A percentile compares a stretch with the other conserved stretches of the same genome.
These are phyloP conservation scores for Allacma fusca DNA, from an alignment of 2,888 invertebrate genomes.

Conservation along the genomic window DNA sequence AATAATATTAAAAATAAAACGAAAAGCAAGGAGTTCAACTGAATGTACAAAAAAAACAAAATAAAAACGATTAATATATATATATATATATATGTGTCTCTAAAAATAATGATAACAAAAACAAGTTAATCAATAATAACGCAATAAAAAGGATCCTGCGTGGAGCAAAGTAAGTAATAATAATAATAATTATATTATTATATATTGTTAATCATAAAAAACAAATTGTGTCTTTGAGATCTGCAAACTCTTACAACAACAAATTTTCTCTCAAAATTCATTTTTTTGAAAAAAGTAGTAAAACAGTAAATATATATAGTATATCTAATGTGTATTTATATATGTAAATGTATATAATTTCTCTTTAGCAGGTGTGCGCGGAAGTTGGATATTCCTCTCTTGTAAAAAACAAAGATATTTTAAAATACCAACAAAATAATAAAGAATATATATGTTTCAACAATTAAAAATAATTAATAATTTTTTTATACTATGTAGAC, in stretches of 20 bases:
- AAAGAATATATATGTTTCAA: too few relatives aligned
- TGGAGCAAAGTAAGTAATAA: not conserved
- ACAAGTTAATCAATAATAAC: constrained; percentile 6
- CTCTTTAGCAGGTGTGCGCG: too few relatives aligned
- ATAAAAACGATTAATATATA: constrained; percentile 9
- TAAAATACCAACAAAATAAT: too few relatives aligned
- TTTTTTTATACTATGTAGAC: too few relatives aligned
- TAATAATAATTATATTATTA: constrained; percentile 6
- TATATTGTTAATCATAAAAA: constrained; percentile 32
- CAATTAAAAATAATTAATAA: too few relatives aligned
- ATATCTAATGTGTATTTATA: not conserved
- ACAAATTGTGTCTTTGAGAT: constrained; percentile 39
- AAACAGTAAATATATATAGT: not conserved
- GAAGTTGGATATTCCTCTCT: too few relatives aligned
- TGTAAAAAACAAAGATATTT: too few relatives aligned
- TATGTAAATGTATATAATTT: not conserved
- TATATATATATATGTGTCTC: not conserved
- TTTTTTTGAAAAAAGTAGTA: constrained; percentile 6
- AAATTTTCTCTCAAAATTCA: constrained; percentile 21
- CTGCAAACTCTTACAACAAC: constrained; percentile 35
- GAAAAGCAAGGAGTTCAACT: constrained; percentile 16
- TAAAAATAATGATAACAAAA: constrained; percentile 10
- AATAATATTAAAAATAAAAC: not conserved
- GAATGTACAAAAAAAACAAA: constrained; percentile 1
- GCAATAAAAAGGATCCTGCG: not conserved